Evolutionary conservation across 2,888 invertebrate genomes (phyloP).

Genomic region (Dexiosoma caninum): DNA sequence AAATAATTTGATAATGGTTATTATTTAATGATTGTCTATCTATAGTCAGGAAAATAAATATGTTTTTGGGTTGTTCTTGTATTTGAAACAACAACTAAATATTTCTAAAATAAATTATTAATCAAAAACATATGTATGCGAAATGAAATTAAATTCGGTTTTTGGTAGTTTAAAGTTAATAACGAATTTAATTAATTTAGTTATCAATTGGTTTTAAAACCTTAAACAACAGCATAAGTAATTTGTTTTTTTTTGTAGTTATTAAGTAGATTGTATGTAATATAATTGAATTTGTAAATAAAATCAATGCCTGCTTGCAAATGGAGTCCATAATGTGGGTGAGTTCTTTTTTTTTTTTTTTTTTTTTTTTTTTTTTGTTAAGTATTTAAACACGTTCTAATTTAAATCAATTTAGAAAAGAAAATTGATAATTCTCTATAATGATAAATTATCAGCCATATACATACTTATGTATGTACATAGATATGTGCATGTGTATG

Average conservation of each 20-base stretch:
- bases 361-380: no score
- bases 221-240: constrained; percentile 27
- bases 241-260: neutral
- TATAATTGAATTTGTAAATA: neutral
- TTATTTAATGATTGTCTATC: constrained; percentile 48
- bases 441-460: neutral
- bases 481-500: no score
- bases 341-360: no score
- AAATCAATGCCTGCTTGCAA: neutral
- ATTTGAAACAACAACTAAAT: constrained; percentile 36
- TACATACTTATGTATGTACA: no score
- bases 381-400: constrained; percentile 70
- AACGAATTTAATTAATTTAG: constrained; percentile 61
- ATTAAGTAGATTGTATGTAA: neutral
- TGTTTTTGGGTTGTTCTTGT: constrained; percentile 2
- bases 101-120: constrained; percentile 34
- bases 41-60: constrained; percentile 25
- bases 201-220: constrained; percentile 61
- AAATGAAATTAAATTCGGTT: constrained; percentile 28
- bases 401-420: constrained; percentile 72
- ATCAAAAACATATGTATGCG: constrained; percentile 42
- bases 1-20: constrained; percentile 56
- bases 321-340: constrained; percentile 59
- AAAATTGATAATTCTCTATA: constrained; percentile 11
- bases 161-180: constrained; percentile 50